A percentile compares a stretch with the other conserved stretches of the same genome.
Conservation (phyloP, 2,797 vertebrate genomes). For the Danio choprae region DNA sequence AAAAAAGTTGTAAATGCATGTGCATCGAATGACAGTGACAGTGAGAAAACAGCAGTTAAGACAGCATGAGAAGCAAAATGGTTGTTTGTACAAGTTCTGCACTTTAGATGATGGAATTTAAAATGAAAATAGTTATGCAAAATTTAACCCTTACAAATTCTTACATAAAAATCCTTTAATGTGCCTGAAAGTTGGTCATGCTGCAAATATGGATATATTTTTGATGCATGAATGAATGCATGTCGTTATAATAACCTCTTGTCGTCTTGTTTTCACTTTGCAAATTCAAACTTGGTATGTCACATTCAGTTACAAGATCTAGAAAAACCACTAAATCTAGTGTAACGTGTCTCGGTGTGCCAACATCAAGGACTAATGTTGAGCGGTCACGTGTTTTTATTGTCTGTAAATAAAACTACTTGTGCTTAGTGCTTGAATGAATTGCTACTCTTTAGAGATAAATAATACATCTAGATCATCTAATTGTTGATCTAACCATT, state of each 20-base stretch:
- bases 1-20: too few relatives aligned
- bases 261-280: neutral
- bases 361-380: neutral
- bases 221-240: neutral
- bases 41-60: too few relatives aligned
- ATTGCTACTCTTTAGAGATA: neutral
- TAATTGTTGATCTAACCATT: neutral
- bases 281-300: neutral
- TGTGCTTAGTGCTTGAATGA: neutral
- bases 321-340: neutral
- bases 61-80: too few relatives aligned
- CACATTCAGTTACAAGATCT: too few relatives aligned
- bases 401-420: neutral
- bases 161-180: too few relatives aligned
- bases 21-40: too few relatives aligned
- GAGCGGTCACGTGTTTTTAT: neutral
- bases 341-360: neutral
- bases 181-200: too few relatives aligned
- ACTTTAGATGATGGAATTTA: too few relatives aligned
- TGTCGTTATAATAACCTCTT: neutral
- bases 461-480: neutral
- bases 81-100: too few relatives aligned
- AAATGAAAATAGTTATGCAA: too few relatives aligned
- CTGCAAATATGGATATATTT: too few relatives aligned
- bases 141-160: too few relatives aligned